These are phyloP conservation scores for Ridgeia piscesae DNA, from an alignment of 1,140 invertebrate genomes.

Conservation along the genomic window DNA sequence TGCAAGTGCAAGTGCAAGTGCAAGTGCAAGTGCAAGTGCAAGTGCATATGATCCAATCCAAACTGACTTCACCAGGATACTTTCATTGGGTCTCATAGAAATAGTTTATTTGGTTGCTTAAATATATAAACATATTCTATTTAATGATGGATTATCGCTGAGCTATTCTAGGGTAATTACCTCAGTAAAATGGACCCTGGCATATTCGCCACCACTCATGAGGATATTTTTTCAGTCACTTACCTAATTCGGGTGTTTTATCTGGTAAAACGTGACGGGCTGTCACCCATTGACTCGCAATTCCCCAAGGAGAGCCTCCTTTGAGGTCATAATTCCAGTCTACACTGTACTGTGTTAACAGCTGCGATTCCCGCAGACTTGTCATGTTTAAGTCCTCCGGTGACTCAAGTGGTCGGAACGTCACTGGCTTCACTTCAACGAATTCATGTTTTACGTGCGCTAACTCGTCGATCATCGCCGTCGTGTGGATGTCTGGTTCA, in stretches of 20 bases:
- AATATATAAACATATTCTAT: no score
- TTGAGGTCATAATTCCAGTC: background rate
- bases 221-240: background rate
- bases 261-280: background rate
- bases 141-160: no score
- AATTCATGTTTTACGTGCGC: background rate
- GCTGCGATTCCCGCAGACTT: background rate
- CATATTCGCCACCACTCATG: no score
- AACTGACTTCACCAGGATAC: no score
- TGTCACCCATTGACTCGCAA: background rate
- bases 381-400: background rate
- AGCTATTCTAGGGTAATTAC: no score
- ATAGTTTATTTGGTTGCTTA: no score
- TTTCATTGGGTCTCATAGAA: no score
- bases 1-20: no score
- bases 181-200: no score
- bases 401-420: background rate
- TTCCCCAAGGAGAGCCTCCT: background rate
- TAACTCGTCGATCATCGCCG: background rate
- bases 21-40: no score
- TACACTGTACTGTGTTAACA: background rate
- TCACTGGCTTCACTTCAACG: background rate
- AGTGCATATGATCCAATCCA: no score
- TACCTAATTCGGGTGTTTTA: background rate
- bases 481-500: background rate